Base-by-base conservation (phyloP, 2,888 invertebrate genomes). In the Erpobdella octoculata region DNA sequence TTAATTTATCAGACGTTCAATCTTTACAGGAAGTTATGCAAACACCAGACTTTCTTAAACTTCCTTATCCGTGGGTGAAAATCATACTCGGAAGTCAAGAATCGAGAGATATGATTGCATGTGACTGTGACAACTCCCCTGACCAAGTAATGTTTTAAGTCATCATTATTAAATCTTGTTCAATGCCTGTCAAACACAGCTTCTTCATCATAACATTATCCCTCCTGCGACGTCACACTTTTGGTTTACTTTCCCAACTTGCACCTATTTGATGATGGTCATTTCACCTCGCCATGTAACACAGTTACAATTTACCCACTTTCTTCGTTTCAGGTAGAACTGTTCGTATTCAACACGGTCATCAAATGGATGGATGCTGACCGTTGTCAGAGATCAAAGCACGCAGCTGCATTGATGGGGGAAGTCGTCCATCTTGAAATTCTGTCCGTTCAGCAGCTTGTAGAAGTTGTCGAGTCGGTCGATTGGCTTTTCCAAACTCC, bases 361-460 rank as follows among this genome's bases (percentile, higher is more conserved):
- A 58, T 69, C 33, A 28, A 28, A 31, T 69, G 69, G 69, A 69
- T 69, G 9, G 69, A 69, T 4, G 31, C 3, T 36, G 69, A 69
- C 36, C 48, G 46, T 21, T n/a, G 58, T n/a, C 31, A 58, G 58
- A 53, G 69, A 33, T 48, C 31, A 36, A 1, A 31, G 4, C 36
- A 53, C 35, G 69, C 69, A 12, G n/a, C 69, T 5, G 4, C 18
- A 0, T 21, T 69, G 31, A 38, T 69, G 58, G 69, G 69, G 18
- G 69, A 69, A 33, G 58, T 69, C 4, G 69, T 36, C 31, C 69
- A 69, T 28, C 58, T 69, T n/a, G 69, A 69, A n/a, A 33, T n/a
- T 1, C 36, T 69, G n/a, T 48, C 53, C 18, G 58, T 31, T 15
- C 46, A 53, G 31, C 28, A 46, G 6, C n/a, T 69, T 33, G 21